Evolutionary conservation across 2,888 invertebrate genomes (phyloP), one percentile per base, ranked within the genome.

Genomic region (Eumacrocentrus americanus): DNA sequence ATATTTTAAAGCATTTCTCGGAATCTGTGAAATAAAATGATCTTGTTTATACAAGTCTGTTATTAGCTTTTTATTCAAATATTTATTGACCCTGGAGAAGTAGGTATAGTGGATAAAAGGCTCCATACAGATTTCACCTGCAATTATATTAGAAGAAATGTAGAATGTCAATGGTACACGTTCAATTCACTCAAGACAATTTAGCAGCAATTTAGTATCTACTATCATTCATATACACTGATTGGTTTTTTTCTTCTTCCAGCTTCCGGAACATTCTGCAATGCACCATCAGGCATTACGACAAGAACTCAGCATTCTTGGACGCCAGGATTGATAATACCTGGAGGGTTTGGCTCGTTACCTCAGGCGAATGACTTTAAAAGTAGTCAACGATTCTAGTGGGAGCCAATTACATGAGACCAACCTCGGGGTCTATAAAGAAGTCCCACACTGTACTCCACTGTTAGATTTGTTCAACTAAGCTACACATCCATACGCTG

Each of bases 361-460:
- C 72, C 70, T 50, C 62, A 67, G 72, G 72, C 72, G 75, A 75
- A 73, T 72, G 72, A 74, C 72, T 76, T 72, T 74, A 74, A 74
- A 78, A 75, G 75, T 74, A 72, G 68, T 67, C 67, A 54, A 70
- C 68, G 67, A 68, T 67, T 72, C 66, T 69, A 62, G 62, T 59
- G 67, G 42, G 63, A 68, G 68, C 76, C 77, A 74, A 77, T 77
- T 78, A 75, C 71, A 66, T 59, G 62, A 63, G 66, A 63, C 64
- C 65, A 63, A 61, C 53, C 61, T 54, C 65, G 65, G 63, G 60
- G 69, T 71, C 70, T 77, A 78, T 77, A 76, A 75, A 76, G 73
- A 73, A 76, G 73, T 75, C 72, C 69, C 68, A 70, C 68, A 70
- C 70, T 66, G 9, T 29, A 29, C 70, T 69, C 65, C 68, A 63